A percentile compares a stretch with the other conserved stretches of the same genome.
These are phyloP conservation scores for Botia almorhae DNA, from an alignment of 2,797 vertebrate species.

Conservation along the genomic window DNA sequence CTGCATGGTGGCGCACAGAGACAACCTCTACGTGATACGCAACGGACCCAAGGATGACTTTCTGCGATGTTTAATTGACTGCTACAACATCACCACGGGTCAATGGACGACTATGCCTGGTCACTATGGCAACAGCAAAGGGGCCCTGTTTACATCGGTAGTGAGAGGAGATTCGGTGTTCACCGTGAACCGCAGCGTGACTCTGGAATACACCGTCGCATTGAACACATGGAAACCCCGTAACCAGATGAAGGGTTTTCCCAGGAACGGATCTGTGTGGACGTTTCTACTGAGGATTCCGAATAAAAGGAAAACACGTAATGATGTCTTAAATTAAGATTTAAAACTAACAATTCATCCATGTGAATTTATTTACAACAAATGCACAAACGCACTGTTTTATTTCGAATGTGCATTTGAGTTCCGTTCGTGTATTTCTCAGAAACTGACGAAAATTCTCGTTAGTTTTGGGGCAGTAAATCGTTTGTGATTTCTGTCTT, in stretches of 20 bases:
- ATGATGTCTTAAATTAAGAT: neutral
- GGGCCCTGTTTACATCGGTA: slow-evolving; percentile 86
- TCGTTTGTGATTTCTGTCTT: neutral
- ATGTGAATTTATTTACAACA: neutral
- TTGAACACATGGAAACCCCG: slow-evolving; percentile 81
- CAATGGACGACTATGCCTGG: slow-evolving; percentile 89
- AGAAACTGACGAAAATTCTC: neutral
- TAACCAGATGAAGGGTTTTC: slow-evolving; percentile 85
- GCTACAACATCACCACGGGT: slow-evolving; percentile 84
- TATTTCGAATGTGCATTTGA: neutral
- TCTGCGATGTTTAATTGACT: slow-evolving; percentile 88
- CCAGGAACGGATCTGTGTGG: slow-evolving; percentile 86
- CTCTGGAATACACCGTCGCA: slow-evolving; percentile 84
- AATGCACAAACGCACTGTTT: neutral
- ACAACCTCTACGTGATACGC: slow-evolving; percentile 90
- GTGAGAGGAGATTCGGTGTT: slow-evolving; percentile 90
- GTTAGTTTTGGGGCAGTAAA: neutral
- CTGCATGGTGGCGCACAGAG: slow-evolving; percentile 89
- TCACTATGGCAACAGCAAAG: slow-evolving; percentile 91
- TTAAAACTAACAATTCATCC: too few relatives aligned
- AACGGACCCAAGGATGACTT: slow-evolving; percentile 91
- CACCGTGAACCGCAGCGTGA: slow-evolving; percentile 86
- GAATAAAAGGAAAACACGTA: slow-evolving; percentile 36
- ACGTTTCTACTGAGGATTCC: slow-evolving; percentile 90
- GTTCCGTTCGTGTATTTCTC: neutral